phyloP scores from a whole-genome alignment of 2,888 invertebrate genomes.

The Heliconius ethilla region DNA sequence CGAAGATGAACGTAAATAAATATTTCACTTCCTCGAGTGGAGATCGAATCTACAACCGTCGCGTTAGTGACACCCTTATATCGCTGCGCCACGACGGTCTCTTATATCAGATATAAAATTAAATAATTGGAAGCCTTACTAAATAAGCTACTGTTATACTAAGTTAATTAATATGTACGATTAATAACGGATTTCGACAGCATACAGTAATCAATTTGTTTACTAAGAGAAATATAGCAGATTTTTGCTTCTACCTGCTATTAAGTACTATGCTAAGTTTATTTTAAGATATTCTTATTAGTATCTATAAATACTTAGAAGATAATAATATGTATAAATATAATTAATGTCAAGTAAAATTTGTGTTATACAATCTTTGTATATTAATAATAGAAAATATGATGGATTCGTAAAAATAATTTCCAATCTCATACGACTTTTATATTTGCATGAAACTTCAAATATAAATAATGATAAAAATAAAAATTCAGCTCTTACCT shows the following conservation, averaged over 20 bases:
- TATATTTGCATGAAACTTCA: background rate
- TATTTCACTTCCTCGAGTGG: too few species aligned
- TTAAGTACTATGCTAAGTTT: background rate
- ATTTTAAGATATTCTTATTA: background rate
- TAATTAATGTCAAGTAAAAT: too few species aligned
- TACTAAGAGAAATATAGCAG: background rate
- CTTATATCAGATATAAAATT: conserved; percentile 46
- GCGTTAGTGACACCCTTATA: too few species aligned
- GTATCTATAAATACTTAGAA: background rate
- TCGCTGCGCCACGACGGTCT: too few species aligned
- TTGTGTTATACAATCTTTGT: background rate
- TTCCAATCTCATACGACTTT: background rate
- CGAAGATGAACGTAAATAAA: too few species aligned
- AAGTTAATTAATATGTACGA: background rate
- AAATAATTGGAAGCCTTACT: too few species aligned
- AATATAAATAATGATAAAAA: background rate
- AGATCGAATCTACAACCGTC: too few species aligned
- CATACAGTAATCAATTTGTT: background rate
- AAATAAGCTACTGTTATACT: background rate
- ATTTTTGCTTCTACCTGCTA: conserved; percentile 7
- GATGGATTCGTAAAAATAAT: background rate
- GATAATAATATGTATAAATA: too few species aligned
- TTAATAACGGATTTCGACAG: background rate
- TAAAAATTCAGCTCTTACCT: background rate
- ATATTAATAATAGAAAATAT: background rate